These are phyloP conservation scores for Helostoma temminkii DNA, from an alignment of 2,797 vertebrate species.

Conservation along the genomic window DNA sequence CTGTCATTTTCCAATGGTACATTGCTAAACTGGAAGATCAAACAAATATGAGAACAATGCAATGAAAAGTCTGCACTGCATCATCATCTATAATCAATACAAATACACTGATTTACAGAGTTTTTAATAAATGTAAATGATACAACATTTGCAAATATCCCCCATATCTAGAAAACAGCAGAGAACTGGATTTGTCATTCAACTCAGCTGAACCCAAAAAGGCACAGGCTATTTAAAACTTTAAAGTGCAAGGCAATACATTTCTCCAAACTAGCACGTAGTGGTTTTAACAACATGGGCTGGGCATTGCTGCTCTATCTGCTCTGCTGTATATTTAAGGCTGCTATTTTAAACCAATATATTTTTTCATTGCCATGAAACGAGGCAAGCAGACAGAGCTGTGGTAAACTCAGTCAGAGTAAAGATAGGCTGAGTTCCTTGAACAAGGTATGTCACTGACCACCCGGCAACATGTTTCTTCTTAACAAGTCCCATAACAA, in stretches of 20 bases:
- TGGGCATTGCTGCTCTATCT: slow-evolving; percentile 73
- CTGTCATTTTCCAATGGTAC: not conserved
- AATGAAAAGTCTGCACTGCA: too few species aligned
- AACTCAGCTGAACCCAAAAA: slow-evolving; percentile 45
- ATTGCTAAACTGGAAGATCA: slow-evolving; percentile 1
- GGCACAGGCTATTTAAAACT: slow-evolving; percentile 64
- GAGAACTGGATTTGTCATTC: slow-evolving; percentile 27
- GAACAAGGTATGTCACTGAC: slow-evolving; percentile 70
- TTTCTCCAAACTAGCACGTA: slow-evolving; percentile 65
- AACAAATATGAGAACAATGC: not conserved
- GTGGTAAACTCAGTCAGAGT: slow-evolving; percentile 61
- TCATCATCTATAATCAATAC: too few species aligned
- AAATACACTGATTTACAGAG: too few species aligned
- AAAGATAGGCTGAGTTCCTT: slow-evolving; percentile 59
- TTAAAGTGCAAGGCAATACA: slow-evolving; percentile 64
- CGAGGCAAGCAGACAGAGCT: slow-evolving; percentile 66
- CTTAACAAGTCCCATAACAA: slow-evolving; percentile 67
- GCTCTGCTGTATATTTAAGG: slow-evolving; percentile 79
- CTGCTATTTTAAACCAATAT: slow-evolving; percentile 81
- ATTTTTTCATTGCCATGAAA: slow-evolving; percentile 77
- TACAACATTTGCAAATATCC: slow-evolving; percentile 9
- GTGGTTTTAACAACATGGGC: slow-evolving; percentile 81
- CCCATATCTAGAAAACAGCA: slow-evolving; percentile 30
- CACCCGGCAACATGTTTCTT: slow-evolving; percentile 56
- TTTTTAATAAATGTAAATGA: too few species aligned